A percentile compares a stretch with the other conserved stretches of the same genome.
Conservation (phyloP, 1,140 invertebrate species). For the Lepidurus packardi region DNA sequence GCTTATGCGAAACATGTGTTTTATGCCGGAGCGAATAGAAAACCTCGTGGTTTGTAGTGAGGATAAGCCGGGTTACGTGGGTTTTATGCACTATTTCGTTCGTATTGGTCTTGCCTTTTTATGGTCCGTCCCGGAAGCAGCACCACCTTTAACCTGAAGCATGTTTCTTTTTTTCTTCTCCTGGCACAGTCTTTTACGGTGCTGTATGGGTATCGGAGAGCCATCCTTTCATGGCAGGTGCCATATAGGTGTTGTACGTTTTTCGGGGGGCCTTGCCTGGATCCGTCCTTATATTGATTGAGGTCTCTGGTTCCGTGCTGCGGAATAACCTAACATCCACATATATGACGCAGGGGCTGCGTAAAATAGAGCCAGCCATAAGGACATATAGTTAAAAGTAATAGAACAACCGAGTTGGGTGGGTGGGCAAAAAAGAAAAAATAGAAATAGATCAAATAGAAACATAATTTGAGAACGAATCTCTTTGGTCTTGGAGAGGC, state of each 20-base stretch:
- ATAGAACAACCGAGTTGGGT: background rate
- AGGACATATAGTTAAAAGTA: background rate
- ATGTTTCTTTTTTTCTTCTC: background rate
- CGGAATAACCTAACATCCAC: background rate
- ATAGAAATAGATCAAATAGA: no score
- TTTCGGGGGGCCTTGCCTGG: conserved; percentile 1
- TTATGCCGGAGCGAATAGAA: background rate
- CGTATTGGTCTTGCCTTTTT: conserved; percentile 15
- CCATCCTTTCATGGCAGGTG: conserved; percentile 15
- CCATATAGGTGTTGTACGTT: conserved; percentile 5
- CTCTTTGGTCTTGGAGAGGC: background rate
- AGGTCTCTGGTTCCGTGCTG: background rate
- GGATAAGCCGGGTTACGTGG: background rate
- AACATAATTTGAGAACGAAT: no score
- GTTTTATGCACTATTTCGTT: conserved; percentile 6
- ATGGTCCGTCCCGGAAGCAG: conserved; percentile 4
- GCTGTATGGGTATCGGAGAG: conserved; percentile 6
- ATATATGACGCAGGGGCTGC: background rate
- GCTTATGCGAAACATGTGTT: background rate
- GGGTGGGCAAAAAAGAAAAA: no score
- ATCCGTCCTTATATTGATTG: conserved; percentile 19
- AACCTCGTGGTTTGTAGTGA: background rate
- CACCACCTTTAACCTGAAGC: conserved; percentile 1
- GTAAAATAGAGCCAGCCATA: background rate
- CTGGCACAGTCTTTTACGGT: background rate